Conservation (phyloP, 2,113 vertebrate species). For the Osmerus eperlanus region DNA sequence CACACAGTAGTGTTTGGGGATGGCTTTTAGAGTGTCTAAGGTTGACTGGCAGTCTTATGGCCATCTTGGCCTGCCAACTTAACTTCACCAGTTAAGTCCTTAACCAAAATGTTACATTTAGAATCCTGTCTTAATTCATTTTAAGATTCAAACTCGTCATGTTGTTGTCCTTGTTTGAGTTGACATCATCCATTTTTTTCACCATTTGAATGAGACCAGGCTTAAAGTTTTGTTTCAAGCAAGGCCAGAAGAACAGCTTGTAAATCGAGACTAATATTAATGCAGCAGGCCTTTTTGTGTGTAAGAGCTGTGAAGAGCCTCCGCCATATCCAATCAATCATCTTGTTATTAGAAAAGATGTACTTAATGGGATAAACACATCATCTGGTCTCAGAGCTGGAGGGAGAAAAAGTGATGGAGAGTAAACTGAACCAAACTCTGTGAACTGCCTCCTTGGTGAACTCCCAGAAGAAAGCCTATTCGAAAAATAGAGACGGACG, state of each 20-base stretch:
- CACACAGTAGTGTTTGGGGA: neutral
- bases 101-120: too few relatives aligned
- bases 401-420: conserved; percentile 24
- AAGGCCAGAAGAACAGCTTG: too few relatives aligned
- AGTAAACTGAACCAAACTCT: conserved; percentile 36
- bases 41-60: neutral
- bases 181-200: too few relatives aligned
- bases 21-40: neutral
- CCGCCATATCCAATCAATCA: conserved; percentile 15
- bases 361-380: conserved; percentile 33
- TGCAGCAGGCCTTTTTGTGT: too few relatives aligned
- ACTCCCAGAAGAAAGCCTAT: conserved; percentile 11
- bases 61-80: too few relatives aligned
- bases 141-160: too few relatives aligned
- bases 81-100: too few relatives aligned
- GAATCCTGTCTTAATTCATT: too few relatives aligned
- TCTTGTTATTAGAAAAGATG: conserved; percentile 37
- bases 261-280: too few relatives aligned
- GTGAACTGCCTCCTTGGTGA: conserved; percentile 18
- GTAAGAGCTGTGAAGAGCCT: neutral
- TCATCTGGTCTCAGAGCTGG: conserved; percentile 22
- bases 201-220: too few relatives aligned
- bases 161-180: too few relatives aligned
- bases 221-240: too few relatives aligned
- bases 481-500: neutral